Percentiles rank a stretch among this genome's conserved stretches.
Evolutionary conservation across 30 jellyfish, hydroid and myxozoan genomes (phyloP).

Genomic region (Aurelia sp.): DNA sequence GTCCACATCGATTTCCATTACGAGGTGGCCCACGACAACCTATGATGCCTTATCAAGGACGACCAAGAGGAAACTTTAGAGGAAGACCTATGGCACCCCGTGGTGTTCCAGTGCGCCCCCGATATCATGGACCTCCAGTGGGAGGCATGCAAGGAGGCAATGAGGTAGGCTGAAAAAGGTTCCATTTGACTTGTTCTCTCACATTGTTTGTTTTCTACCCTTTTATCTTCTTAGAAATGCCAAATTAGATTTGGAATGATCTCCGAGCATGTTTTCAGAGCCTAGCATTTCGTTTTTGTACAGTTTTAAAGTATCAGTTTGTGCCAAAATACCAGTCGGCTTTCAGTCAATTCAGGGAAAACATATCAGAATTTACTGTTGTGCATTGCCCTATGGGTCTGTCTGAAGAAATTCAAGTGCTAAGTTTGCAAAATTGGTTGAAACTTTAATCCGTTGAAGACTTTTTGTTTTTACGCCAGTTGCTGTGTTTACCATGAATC

Average conservation of each 20-base stretch:
- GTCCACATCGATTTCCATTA: slow-evolving; percentile 63
- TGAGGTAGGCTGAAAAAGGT: slow-evolving; percentile 10
- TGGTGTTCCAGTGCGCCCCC: slow-evolving; percentile 62
- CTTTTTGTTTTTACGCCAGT: too few species aligned
- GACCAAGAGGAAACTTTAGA: slow-evolving; percentile 67
- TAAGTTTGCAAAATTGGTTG: too few species aligned
- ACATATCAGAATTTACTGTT: too few species aligned
- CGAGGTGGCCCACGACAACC: slow-evolving; percentile 76
- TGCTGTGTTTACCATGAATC: too few species aligned
- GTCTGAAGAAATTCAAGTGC: too few species aligned
- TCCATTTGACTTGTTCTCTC: too few species aligned
- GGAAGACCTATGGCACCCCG: slow-evolving; percentile 75
- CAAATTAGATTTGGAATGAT: too few species aligned
- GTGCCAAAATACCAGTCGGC: too few species aligned
- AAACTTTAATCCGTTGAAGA: too few species aligned
- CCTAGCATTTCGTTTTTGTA: not conserved
- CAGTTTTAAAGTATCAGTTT: not conserved
- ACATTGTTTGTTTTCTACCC: not conserved
- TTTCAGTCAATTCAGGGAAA: too few species aligned
- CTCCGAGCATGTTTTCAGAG: too few species aligned
- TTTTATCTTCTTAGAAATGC: not conserved
- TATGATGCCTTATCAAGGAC: slow-evolving; percentile 26
- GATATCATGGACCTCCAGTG: slow-evolving; percentile 69
- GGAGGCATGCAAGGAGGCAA: slow-evolving; percentile 35
- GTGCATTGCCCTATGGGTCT: too few species aligned